A percentile compares a stretch with the other conserved stretches of the same genome.
phyloP scores from a whole-genome alignment of 2,113 vertebrate genomes.

The Natator depressus region DNA sequence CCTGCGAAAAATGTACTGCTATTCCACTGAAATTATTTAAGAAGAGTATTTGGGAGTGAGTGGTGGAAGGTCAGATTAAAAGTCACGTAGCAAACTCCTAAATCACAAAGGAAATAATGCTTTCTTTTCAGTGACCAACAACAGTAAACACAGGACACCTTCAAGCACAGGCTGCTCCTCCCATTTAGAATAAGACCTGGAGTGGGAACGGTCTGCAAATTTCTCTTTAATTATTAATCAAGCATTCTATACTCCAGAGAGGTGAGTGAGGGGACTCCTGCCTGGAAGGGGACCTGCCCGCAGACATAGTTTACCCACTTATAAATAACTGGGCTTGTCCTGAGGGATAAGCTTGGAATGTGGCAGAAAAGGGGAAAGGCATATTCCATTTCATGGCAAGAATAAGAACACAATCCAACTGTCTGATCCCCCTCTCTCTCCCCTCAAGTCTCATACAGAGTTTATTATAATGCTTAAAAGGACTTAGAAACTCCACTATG shows the following conservation, averaged over 20 bases:
- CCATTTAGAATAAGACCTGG: background rate
- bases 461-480: background rate
- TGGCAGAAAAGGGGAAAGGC: background rate
- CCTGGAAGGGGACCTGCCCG: background rate
- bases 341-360: background rate
- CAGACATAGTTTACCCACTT: background rate
- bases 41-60: background rate
- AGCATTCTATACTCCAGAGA: background rate
- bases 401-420: background rate
- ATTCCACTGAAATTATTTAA: fast-evolving
- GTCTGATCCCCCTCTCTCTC: background rate
- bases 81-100: background rate
- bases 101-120: background rate
- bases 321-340: background rate
- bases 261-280: background rate
- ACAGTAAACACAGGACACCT: background rate
- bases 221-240: background rate
- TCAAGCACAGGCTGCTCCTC: background rate
- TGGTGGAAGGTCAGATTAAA: background rate
- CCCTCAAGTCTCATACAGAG: background rate
- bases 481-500: background rate
- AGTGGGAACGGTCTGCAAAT: too few species aligned
- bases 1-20: too few species aligned
- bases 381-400: too few species aligned
- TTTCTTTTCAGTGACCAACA: background rate